Conservation (phyloP, 1,140 invertebrate genomes). For the Bombus impatiens region DNA sequence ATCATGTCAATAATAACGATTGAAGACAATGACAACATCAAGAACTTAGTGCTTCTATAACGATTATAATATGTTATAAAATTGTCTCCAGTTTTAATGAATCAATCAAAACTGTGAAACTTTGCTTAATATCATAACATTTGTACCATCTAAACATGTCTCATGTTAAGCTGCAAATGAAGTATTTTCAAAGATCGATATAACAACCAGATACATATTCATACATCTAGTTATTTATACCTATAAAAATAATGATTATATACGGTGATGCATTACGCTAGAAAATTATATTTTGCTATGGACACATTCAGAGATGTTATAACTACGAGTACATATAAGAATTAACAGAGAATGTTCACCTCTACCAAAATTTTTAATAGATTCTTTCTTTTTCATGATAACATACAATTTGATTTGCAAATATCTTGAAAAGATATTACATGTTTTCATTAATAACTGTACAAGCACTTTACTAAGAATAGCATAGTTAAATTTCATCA, state of each 20-base stretch:
- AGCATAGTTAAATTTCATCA: conserved; percentile 26
- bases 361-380: conserved; percentile 33
- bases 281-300: conserved; percentile 5
- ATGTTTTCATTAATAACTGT: neutral
- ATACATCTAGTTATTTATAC: neutral
- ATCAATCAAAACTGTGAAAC: neutral
- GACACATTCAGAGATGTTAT: neutral
- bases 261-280: neutral
- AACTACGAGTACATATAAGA: conserved; percentile 7
- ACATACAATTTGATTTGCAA: neutral
- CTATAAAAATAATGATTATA: conserved; percentile 13
- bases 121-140: conserved; percentile 1
- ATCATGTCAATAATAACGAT: conserved; percentile 11
- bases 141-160: conserved; percentile 7
- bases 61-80: neutral
- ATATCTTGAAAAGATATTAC: conserved; percentile 4
- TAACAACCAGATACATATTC: neutral
- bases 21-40: neutral
- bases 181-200: neutral
- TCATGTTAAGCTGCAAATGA: neutral
- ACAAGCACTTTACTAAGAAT: conserved; percentile 5
- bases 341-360: conserved; percentile 46
- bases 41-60: conserved; percentile 1
- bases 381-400: neutral
- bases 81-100: neutral